Conservation (phyloP, 2,113 vertebrate genomes). For the Anseranas semipalmata region DNA sequence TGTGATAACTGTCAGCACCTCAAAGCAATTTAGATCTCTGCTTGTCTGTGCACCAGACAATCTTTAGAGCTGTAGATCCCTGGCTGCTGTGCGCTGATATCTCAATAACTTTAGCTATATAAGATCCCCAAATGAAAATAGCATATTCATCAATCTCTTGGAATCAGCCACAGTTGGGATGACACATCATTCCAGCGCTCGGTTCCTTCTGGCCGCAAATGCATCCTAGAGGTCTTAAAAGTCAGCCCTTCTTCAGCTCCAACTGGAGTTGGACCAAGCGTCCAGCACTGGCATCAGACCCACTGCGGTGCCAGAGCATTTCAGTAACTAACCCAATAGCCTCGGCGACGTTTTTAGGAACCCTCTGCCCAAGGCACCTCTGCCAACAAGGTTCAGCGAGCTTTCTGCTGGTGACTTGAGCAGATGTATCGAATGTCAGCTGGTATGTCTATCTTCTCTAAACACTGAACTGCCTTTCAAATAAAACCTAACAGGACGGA, state of each 20-base stretch:
- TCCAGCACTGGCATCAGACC: neutral
- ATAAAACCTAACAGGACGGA: constrained; percentile 34
- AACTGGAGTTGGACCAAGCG: constrained; percentile 2
- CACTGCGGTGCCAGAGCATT: neutral
- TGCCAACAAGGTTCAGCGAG: neutral
- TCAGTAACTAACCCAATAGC: neutral
- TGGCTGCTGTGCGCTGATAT: neutral
- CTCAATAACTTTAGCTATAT: neutral
- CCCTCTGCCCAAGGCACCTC: neutral
- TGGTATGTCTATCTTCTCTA: constrained; percentile 46
- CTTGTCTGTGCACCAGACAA: neutral
- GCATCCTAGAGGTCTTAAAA: constrained; percentile 4
- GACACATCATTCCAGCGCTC: neutral
- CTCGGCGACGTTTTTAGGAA: constrained; percentile 9
- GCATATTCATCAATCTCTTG: constrained; percentile 28
- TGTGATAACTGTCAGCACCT: constrained; percentile 4
- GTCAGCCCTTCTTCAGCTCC: constrained; percentile 3
- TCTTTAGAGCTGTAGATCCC: neutral
- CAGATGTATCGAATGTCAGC: constrained; percentile 32
- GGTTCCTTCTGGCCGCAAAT: constrained; percentile 26
- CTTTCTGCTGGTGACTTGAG: constrained; percentile 31
- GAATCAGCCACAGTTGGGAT: neutral
- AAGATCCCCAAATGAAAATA: neutral
- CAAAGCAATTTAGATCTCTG: neutral
- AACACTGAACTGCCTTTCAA: constrained; percentile 51